These are phyloP conservation scores for Pogonocichla stellata DNA, from an alignment of 2,113 vertebrate species.

Conservation along the genomic window DNA sequence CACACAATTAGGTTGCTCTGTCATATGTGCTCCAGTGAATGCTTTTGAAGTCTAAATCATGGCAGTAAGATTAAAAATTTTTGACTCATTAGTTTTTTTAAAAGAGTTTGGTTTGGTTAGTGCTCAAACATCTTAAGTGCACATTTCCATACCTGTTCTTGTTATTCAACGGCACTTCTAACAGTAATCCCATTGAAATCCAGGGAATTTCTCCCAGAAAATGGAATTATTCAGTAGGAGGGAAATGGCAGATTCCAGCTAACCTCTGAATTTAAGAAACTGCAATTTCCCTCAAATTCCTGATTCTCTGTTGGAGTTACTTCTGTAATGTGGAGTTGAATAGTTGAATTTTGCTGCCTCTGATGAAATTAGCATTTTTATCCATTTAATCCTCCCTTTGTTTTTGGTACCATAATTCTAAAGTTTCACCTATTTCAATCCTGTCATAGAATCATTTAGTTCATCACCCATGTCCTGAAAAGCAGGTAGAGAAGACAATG, in stretches of 20 bases:
- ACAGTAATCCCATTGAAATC: background rate
- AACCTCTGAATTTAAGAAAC: background rate
- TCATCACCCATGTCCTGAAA: background rate
- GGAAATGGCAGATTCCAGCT: background rate
- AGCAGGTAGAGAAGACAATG: background rate
- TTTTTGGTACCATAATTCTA: background rate
- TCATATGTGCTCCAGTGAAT: background rate
- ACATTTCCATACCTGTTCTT: background rate
- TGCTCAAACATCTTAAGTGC: background rate
- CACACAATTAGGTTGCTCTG: background rate
- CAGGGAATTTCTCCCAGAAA: background rate
- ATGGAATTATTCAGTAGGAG: background rate
- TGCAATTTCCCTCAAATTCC: background rate
- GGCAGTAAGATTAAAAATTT: background rate
- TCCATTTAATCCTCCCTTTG: conserved; percentile 5
- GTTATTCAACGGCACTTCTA: background rate
- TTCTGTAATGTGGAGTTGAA: background rate
- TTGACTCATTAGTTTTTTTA: background rate
- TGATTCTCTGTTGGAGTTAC: background rate
- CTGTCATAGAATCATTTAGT: background rate
- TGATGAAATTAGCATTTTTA: conserved; percentile 3
- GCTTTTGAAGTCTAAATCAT: background rate
- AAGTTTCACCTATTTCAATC: background rate
- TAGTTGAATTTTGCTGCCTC: background rate
- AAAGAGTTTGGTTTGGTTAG: background rate